Base-by-base conservation (phyloP, 2,888 invertebrate genomes). In the Diarsia dahlii region DNA sequence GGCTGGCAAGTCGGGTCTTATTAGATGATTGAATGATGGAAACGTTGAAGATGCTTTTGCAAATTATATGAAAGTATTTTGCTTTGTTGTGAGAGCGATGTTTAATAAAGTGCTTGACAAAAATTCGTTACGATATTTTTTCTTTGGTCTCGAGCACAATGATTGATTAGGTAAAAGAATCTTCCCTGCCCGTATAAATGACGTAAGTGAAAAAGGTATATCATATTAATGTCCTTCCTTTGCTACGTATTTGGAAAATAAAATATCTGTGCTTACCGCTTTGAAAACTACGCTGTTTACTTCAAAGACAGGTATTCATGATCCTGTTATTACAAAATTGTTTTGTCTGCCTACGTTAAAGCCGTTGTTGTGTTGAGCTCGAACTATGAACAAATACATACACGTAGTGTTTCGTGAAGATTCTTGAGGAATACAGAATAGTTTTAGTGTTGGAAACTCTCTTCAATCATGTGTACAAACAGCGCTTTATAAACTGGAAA, bases 1-100 rank as follows among this genome's bases (percentile, higher is more conserved):
- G 75, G 69, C 76, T 68, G 78, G 72, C 67, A 73, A 82, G 76
- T 73, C 80, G 68, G 65, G 73, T 82, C 77, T 81, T 84, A 85
- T 82, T 87, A 82, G 79, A 80, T 81, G 81, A 85, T 82, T 81
- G 77, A 71, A 80, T 74, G 66, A 85, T 81, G 70, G 75, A 82
- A 85, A 84, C 52, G 74, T 78, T 83, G 71, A 84, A 80, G 69
- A 86, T 79, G 54, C 76, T 78, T 79, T 77, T 72, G 71, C 66
- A 81, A 81, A 80, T 84, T 82, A 79, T 70, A 75, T 74, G 62
- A 74, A 80, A 58, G 64, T 76, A 82, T 76, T 81, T 82, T 78
- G 69, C 80, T 78, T 81, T 85, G 76, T 85, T 81, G 63, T 70
- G 48, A 81, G 66, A 79, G 58, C 58, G 54, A 70, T 62, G 28